Percentiles rank a stretch among this genome's conserved stretches.
These are phyloP conservation scores for Ctenodactylus gundi DNA, from an alignment of 2,113 vertebrate genomes.

Conservation along the genomic window DNA sequence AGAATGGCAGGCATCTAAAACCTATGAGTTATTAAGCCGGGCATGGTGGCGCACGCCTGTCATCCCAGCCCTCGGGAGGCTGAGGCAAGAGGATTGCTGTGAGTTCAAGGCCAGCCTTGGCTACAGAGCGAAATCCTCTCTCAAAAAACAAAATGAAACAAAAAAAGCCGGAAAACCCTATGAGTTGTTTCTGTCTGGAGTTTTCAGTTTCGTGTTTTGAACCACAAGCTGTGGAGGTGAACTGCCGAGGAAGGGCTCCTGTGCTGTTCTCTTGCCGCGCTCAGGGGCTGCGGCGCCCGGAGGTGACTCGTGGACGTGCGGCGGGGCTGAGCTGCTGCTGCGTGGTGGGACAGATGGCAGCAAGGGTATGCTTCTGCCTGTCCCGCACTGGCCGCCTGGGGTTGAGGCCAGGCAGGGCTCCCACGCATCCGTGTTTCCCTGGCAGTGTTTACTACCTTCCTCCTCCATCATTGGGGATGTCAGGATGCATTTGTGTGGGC, in stretches of 20 bases:
- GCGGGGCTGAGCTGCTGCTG: background rate
- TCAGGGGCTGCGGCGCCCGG: background rate
- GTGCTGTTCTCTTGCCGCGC: background rate
- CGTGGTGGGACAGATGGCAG: background rate
- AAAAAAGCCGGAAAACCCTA: too few species aligned
- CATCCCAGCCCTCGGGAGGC: too few species aligned
- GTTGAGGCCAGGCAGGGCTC: background rate
- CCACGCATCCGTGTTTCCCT: background rate
- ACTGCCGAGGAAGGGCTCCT: background rate
- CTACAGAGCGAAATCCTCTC: too few species aligned
- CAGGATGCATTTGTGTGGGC: background rate
- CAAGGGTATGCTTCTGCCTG: background rate
- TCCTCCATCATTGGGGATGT: background rate
- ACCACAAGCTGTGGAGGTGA: background rate
- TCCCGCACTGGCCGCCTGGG: background rate
- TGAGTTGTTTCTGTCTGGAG: background rate
- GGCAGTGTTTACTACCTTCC: background rate
- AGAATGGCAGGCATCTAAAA: background rate
- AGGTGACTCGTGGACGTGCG: background rate
- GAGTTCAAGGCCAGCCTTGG: too few species aligned
- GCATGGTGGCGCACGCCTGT: too few species aligned
- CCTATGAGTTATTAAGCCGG: background rate
- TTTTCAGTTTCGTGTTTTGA: background rate
- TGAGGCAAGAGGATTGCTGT: too few species aligned
- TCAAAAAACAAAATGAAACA: too few species aligned